Base-by-base conservation (phyloP, 2,888 invertebrate genomes). In the Nycteola revayana region DNA sequence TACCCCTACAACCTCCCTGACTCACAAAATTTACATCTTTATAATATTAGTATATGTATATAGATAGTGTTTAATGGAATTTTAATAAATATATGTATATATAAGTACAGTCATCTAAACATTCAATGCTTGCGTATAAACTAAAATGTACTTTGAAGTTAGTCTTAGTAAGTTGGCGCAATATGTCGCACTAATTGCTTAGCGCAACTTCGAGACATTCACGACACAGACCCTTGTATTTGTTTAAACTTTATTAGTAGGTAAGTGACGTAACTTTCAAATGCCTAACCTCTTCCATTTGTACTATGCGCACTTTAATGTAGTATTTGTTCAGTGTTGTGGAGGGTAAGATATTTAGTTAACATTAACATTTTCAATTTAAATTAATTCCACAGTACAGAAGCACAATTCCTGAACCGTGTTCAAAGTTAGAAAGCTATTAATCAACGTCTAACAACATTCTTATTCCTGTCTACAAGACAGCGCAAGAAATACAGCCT, bases 171-270 rank as follows among this genome's bases (percentile, higher is more conserved):
- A 55, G 39, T 46, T 42, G 28, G 45, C 54, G 59, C 58, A 57
- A 65, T 74, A 75, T 69, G 71, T 67, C 67, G 60, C 60, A 64
- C 64, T 76, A 76, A 76, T 77, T 75, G 68, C 63, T 65, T 67
- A 62, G 61, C 64, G 60, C 56, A 66, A 65, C 63, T 55, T 55
- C 52, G 60, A 58, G 62, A 51, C 53, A 57, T 56, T 68, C 66
- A 63, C 66, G 69, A 67, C 52, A 48, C 43, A 38, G 32, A 54
- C 51, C 58, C 60, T 62, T 62, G 59, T 64, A 60, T 68, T 74
- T 70, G 65, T 61, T 66, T 64, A 71, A 67, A 67, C 66, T 72
- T 67, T 71, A 72, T 73, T 66, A 68, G 64, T 55, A 60, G 66
- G 60, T 68, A 73, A 74, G 68, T 66, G 65, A 67, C 63, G 58